Conservation (phyloP, 2,888 invertebrate genomes). For the Epinotia demarniana region DNA sequence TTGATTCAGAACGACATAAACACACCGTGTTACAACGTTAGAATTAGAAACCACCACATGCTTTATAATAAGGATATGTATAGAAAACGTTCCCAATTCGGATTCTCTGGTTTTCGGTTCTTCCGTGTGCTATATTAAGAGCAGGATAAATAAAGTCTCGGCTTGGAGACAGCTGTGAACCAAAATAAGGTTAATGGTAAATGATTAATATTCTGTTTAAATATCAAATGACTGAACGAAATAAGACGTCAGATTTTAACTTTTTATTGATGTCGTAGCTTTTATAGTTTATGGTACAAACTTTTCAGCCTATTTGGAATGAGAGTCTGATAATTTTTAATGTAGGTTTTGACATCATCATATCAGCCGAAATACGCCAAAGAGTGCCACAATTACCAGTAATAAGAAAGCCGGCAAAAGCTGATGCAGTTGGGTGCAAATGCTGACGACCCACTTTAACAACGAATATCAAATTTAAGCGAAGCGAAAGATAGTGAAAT, state of each 20-base stretch:
- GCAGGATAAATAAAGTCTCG: constrained; percentile 40
- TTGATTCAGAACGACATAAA: constrained; percentile 17
- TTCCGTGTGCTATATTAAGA: constrained; percentile 59
- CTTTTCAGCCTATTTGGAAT: not conserved
- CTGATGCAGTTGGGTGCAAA: not conserved
- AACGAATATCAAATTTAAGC: constrained; percentile 6
- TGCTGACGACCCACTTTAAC: constrained; percentile 12
- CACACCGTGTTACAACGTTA: not conserved
- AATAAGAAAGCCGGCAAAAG: too few species aligned
- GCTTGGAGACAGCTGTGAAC: constrained; percentile 22
- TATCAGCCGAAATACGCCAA: too few species aligned
- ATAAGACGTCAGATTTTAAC: not conserved
- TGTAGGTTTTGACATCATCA: not conserved
- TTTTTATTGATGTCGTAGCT: not conserved
- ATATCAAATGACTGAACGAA: constrained; percentile 10
- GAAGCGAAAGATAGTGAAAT: constrained; percentile 36
- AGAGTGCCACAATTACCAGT: too few species aligned
- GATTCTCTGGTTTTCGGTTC: constrained; percentile 38
- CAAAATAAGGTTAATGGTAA: not conserved
- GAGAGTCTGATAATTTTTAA: not conserved
- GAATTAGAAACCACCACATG: constrained; percentile 5
- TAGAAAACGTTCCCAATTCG: constrained; percentile 23
- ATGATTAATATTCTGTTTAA: not conserved
- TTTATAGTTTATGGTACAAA: not conserved
- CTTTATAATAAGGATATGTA: constrained; percentile 19